Conservation (phyloP, 2,888 invertebrate species). For the Rugalucina vietnamica region DNA sequence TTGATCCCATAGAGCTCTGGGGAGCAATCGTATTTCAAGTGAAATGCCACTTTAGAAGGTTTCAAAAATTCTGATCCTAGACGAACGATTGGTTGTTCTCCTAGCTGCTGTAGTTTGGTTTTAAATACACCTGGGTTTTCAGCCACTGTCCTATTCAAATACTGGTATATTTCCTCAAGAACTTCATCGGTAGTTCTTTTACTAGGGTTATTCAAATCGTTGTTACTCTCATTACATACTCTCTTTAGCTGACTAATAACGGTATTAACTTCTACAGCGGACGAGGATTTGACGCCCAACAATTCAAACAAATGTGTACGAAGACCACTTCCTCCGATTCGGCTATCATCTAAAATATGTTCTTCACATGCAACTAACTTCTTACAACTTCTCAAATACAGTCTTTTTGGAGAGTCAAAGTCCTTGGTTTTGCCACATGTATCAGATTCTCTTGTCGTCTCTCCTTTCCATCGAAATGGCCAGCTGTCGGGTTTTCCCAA, state of each 20-base stretch:
- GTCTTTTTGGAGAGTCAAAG: not conserved
- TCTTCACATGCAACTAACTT: not conserved
- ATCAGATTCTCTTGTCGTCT: not conserved
- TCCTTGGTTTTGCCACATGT: not conserved
- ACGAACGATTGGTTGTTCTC: not conserved
- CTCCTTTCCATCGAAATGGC: constrained; percentile 30
- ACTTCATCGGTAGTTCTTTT: not conserved
- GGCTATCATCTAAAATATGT: not conserved
- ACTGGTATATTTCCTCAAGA: not conserved
- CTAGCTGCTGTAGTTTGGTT: not conserved
- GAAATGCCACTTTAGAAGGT: not conserved
- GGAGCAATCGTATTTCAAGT: not conserved
- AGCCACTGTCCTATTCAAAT: not conserved
- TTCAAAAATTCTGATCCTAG: not conserved
- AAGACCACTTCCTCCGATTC: too few relatives aligned
- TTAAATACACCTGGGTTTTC: not conserved
- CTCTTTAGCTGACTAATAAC: not conserved
- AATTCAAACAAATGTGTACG: too few relatives aligned
- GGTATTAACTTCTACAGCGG: too few relatives aligned
- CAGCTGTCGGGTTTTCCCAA: constrained; percentile 59
- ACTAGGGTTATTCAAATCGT: too few relatives aligned
- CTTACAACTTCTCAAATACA: not conserved
- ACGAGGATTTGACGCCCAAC: too few relatives aligned
- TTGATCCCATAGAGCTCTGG: not conserved
- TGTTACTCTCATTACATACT: not conserved